Evolutionary conservation across 2,888 invertebrate genomes (phyloP).

Genomic region (Phortica magna): DNA sequence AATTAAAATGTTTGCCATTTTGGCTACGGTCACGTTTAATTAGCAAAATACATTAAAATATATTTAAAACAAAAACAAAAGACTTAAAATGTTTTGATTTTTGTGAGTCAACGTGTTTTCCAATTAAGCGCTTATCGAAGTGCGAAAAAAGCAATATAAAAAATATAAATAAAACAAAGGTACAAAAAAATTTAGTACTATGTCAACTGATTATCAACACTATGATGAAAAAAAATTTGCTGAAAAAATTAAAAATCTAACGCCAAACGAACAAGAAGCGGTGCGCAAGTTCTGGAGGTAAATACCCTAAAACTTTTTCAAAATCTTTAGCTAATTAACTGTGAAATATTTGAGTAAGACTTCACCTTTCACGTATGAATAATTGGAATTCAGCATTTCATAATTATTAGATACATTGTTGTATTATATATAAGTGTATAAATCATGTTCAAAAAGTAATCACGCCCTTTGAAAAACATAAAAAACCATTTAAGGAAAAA

Average conservation of each 20-base stretch:
- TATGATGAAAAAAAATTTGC: slow-evolving; percentile 67
- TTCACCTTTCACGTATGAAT: background rate
- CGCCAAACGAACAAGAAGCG: slow-evolving; percentile 73
- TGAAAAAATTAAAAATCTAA: slow-evolving; percentile 68
- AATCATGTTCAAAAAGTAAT: background rate
- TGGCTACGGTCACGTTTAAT: slow-evolving; percentile 1
- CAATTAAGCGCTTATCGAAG: background rate
- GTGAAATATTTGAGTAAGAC: background rate
- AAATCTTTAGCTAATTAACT: background rate
- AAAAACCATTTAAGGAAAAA: background rate
- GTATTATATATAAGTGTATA: background rate
- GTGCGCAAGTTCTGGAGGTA: slow-evolving; percentile 74
- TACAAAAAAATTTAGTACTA: slow-evolving; percentile 47
- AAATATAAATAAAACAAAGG: slow-evolving; percentile 19
- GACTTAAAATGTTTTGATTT: background rate
- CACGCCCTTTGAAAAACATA: background rate
- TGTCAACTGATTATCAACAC: slow-evolving; percentile 36
- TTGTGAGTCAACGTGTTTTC: slow-evolving; percentile 9
- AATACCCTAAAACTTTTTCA: background rate
- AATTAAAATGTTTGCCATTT: slow-evolving; percentile 34
- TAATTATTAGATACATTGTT: background rate
- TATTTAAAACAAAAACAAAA: slow-evolving; percentile 2
- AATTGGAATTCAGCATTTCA: background rate
- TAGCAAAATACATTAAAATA: background rate
- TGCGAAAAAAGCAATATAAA: slow-evolving; percentile 31